These are phyloP conservation scores for Campaea margaritaria DNA, from an alignment of 2,888 invertebrate genomes.

Conservation along the genomic window DNA sequence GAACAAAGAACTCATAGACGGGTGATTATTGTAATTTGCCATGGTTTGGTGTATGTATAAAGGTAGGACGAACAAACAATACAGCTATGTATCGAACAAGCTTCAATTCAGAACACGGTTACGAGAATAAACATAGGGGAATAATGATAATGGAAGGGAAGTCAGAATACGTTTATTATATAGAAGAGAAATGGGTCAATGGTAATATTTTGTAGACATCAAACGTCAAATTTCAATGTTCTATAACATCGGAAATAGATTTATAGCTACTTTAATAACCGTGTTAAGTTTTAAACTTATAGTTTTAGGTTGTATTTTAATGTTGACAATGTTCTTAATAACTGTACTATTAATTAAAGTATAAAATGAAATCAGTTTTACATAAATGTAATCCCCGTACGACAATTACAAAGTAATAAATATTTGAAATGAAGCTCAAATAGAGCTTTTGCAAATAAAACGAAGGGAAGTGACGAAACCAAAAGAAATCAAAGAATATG, in stretches of 20 bases:
- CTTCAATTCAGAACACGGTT: constrained; percentile 9
- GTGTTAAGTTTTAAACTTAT: no score
- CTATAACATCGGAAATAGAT: no score
- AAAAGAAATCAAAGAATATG: background rate
- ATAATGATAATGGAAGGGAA: constrained; percentile 19
- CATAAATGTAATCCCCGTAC: no score
- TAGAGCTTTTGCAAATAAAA: background rate
- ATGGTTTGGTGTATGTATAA: background rate
- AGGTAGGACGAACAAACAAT: background rate
- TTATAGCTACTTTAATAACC: no score
- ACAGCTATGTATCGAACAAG: constrained; percentile 1
- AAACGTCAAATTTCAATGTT: no score
- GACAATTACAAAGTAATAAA: no score
- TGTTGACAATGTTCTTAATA: no score
- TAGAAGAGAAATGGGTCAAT: constrained; percentile 2
- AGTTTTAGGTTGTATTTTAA: background rate
- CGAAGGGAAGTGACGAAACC: background rate
- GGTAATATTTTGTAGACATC: background rate
- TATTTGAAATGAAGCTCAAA: no score
- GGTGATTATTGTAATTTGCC: constrained; percentile 6
- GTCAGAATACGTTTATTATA: constrained; percentile 14
- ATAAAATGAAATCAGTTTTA: no score
- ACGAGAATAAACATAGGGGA: constrained; percentile 16
- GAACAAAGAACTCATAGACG: background rate
- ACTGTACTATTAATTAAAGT: no score